Evolutionary conservation across 1,140 invertebrate genomes (phyloP).

Genomic region (Lerema accius): DNA sequence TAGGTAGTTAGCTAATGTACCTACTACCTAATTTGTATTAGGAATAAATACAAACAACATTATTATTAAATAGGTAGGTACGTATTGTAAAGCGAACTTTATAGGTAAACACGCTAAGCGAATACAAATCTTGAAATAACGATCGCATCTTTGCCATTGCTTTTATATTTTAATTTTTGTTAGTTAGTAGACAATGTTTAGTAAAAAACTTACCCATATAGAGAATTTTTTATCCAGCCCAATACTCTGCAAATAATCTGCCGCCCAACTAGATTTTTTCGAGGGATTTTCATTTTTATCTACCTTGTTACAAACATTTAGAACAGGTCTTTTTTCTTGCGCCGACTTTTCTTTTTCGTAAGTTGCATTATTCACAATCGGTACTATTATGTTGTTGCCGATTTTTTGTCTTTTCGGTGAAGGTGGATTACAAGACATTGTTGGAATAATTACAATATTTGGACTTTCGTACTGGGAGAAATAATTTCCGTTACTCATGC

Average conservation of each 20-base stretch:
- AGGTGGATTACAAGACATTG: slow-evolving; percentile 11
- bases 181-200: not conserved
- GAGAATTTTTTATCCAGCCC: slow-evolving; percentile 6
- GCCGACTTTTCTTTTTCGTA: too few relatives aligned
- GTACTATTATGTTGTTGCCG: slow-evolving; percentile 16
- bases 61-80: too few relatives aligned
- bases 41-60: too few relatives aligned
- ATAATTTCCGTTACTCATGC: slow-evolving; percentile 15
- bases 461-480: slow-evolving; percentile 42
- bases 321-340: too few relatives aligned
- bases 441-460: slow-evolving; percentile 46
- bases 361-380: slow-evolving; percentile 5
- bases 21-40: too few relatives aligned
- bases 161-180: too few relatives aligned
- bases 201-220: slow-evolving; percentile 24
- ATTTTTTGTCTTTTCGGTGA: slow-evolving; percentile 22
- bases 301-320: not conserved
- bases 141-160: too few relatives aligned
- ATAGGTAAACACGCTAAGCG: too few relatives aligned
- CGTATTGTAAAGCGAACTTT: too few relatives aligned
- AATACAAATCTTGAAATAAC: too few relatives aligned
- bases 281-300: not conserved
- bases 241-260: slow-evolving; percentile 20
- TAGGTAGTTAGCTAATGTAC: too few relatives aligned
- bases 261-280: slow-evolving; percentile 6